Base-by-base conservation (phyloP, 1,140 invertebrate species). In the Odontomachus brunneus region DNA sequence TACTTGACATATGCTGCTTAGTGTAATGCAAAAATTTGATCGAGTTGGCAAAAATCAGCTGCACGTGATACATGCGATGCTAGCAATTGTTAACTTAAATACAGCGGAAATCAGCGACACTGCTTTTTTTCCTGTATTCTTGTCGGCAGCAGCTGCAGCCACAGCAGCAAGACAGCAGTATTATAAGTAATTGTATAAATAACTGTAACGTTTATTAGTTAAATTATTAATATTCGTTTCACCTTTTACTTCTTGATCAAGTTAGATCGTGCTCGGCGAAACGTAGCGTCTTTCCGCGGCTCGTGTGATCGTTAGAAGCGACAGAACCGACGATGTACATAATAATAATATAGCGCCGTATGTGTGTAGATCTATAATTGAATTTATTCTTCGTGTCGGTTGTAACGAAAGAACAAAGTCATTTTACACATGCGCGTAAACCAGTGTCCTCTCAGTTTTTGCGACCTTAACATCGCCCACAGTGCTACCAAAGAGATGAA, bases 401-500 rank as follows among this genome's bases (percentile, higher is more conserved):
- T 22, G n/a, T n/a, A 82, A 63, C 0, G 51, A 72, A 12, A 24
- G 44, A 82, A 14, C 38, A 29, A 49, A 67, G 12, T 71, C 19
- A 12, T 73, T 82, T 82, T 62, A 48, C 19, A 60, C 57, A 3
- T 65, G 38, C 33, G n/a, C 55, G 69, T 44, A 57, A 26, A 78
- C 22, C 22, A 48, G 33, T 59, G 38, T 44, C 38, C 38, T 24
- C 38, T 76, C 15, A 53, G 71, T 72, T 65, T 60, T 71, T 72
- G 67, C 38, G 73, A 87, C 29, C 80, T 84, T 84, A 72, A 24
- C 51, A 72, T 57, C 22, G 26, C 38, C 33, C 9, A 48, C 17
- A 22, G 17, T 73, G 63, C 44, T 84, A 86, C 85, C 86, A 87
- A 87, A 87, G 86, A 87, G 51, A 9, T 65, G 66, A 33, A 84